Conservation (phyloP, 37 sponge, comb jelly and placozoan species). For the Crambe crambe region DNA sequence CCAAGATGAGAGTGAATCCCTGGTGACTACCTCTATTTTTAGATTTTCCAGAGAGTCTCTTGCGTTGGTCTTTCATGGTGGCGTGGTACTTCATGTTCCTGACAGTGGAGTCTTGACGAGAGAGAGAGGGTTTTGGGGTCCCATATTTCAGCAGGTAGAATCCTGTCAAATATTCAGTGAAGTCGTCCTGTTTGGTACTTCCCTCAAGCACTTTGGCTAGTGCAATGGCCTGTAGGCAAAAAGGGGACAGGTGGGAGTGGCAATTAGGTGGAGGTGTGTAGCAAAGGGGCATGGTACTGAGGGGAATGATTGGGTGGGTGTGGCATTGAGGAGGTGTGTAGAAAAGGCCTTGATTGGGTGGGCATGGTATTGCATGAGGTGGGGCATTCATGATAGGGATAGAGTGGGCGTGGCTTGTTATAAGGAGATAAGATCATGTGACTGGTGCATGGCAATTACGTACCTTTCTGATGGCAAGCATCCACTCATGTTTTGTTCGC, state of each 20-base stretch:
- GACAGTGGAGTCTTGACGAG: conserved; percentile 41
- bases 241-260: neutral
- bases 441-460: too few species aligned
- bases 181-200: neutral
- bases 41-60: conserved; percentile 15
- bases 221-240: conserved; percentile 35
- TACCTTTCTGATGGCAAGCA: conserved; percentile 73
- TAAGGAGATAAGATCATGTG: too few species aligned
- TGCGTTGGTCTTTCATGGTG: conserved; percentile 5
- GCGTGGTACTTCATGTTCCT: conserved; percentile 34
- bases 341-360: conserved; percentile 1
- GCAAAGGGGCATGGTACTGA: neutral
- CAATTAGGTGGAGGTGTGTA: neutral
- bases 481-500: conserved; percentile 59
- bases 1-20: neutral
- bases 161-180: conserved; percentile 8
- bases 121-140: conserved; percentile 26
- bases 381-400: too few species aligned
- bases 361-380: neutral
- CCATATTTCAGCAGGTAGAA: conserved; percentile 63
- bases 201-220: conserved; percentile 39
- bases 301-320: conserved; percentile 19
- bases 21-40: neutral
- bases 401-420: too few species aligned
- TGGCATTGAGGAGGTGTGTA: conserved; percentile 31